Conservation (phyloP, 2,888 invertebrate species). For the Hypercompe scribonia region DNA sequence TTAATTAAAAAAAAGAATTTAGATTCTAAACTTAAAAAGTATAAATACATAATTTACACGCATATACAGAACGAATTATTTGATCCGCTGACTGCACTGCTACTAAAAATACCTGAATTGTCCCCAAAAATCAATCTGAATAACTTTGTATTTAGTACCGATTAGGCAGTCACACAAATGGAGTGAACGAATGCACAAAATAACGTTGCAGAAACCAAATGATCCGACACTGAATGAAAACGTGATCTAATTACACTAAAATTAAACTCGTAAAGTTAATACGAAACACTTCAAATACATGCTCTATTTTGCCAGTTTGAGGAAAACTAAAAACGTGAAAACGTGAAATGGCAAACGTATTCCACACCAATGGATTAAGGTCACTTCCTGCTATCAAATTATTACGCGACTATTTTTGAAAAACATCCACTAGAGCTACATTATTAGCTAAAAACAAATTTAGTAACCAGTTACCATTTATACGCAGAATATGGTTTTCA, state of each 20-base stretch:
- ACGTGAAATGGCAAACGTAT: constrained; percentile 44
- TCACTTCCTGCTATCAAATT: constrained; percentile 48
- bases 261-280: constrained; percentile 24
- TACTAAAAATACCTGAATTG: not conserved
- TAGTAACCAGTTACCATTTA: constrained; percentile 1
- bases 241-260: constrained; percentile 30
- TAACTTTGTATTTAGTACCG: not conserved
- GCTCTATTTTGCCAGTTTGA: constrained; percentile 34
- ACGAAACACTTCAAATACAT: constrained; percentile 33
- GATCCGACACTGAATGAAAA: constrained; percentile 15
- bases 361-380: constrained; percentile 55
- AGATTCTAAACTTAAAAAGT: too few species aligned
- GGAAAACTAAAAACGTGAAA: constrained; percentile 46
- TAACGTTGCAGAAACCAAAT: constrained; percentile 10
- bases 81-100: too few species aligned
- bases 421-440: constrained; percentile 35
- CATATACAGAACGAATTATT: too few species aligned
- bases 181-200: not conserved
- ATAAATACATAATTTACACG: too few species aligned
- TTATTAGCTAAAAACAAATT: constrained; percentile 34
- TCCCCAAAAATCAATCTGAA: not conserved
- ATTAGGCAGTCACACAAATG: not conserved
- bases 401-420: constrained; percentile 33
- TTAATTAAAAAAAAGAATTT: too few species aligned
- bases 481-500: not conserved